Conservation (phyloP, 1,140 invertebrate genomes). For the Lepidurus couesii region DNA sequence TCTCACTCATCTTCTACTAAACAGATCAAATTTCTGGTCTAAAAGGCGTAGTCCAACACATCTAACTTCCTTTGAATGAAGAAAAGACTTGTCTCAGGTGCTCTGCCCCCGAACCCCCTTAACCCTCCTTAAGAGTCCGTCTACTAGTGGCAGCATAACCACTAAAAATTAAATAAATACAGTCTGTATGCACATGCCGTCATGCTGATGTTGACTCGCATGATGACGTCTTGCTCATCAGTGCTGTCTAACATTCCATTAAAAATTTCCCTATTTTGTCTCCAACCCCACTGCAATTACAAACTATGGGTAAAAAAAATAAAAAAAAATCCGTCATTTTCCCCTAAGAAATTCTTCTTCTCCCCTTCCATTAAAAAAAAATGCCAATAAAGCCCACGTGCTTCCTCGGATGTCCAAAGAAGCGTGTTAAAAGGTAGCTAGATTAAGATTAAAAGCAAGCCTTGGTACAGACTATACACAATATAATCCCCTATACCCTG, state of each 20-base stretch:
- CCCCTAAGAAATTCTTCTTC: not conserved
- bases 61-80: not conserved
- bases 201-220: not conserved
- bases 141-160: not conserved
- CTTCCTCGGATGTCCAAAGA: not conserved
- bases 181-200: not conserved
- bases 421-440: conserved; percentile 22
- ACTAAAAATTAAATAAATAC: conserved; percentile 11
- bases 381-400: not conserved
- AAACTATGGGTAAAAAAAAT: not conserved
- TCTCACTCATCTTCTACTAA: not conserved
- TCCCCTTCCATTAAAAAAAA: not conserved
- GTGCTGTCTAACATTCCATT: conserved; percentile 8
- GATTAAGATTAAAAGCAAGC: conserved; percentile 1
- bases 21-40: conserved; percentile 10
- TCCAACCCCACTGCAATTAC: too few relatives aligned
- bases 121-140: too few relatives aligned
- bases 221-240: not conserved
- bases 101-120: not conserved
- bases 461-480: not conserved
- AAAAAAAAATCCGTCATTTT: too few relatives aligned
- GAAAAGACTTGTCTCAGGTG: not conserved
- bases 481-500: not conserved
- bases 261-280: not conserved
- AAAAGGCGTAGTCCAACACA: conserved; percentile 7